These are phyloP conservation scores for Sturnus vulgaris DNA, from an alignment of 2,113 vertebrate species.

Conservation along the genomic window DNA sequence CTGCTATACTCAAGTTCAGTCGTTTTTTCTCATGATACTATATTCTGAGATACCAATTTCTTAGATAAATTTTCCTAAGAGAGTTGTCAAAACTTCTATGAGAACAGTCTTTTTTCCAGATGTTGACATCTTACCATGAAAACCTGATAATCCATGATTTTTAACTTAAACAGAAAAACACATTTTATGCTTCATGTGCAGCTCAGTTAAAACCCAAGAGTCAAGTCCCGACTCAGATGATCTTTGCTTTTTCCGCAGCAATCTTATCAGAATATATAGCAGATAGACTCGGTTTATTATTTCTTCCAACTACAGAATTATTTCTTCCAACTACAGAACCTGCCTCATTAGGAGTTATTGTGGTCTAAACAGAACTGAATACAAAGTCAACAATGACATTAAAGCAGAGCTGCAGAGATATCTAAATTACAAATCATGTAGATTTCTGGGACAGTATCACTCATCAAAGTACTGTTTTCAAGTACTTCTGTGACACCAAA, in stretches of 20 bases:
- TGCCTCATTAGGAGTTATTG: neutral
- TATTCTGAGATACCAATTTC: neutral
- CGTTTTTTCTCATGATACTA: neutral
- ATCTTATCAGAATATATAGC: neutral
- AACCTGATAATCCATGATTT: neutral
- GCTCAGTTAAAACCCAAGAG: neutral
- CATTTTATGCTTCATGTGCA: neutral
- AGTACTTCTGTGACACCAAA: neutral
- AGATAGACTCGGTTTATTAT: neutral
- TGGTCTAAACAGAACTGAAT: neutral
- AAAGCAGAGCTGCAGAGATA: neutral
- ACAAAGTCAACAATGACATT: neutral
- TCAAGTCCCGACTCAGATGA: neutral
- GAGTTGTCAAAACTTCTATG: neutral
- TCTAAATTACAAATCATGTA: neutral
- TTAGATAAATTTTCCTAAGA: neutral
- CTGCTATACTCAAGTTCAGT: neutral
- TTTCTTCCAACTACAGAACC: neutral
- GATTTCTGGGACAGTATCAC: neutral
- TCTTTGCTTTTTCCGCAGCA: neutral
- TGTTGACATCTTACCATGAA: neutral
- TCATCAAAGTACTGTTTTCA: neutral
- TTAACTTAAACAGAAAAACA: neutral
- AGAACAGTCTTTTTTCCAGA: neutral
- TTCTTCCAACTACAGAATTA: neutral